Evolutionary conservation across 2,113 vertebrate genomes (phyloP).

Genomic region (Scopus umbretta): DNA sequence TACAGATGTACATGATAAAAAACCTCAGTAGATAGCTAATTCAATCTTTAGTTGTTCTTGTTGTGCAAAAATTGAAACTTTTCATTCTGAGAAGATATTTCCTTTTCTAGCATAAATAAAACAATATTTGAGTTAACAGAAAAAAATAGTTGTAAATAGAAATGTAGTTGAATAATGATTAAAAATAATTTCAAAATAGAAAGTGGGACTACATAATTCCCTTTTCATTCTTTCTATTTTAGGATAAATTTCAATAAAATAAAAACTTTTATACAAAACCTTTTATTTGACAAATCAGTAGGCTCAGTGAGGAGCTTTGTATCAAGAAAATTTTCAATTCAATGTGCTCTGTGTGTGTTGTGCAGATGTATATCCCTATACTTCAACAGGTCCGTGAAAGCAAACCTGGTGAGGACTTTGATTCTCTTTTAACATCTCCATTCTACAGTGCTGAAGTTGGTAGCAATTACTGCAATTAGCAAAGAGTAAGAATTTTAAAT

Average conservation of each 20-base stretch:
- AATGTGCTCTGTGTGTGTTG: neutral
- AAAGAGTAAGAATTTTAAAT: neutral
- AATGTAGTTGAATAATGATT: neutral
- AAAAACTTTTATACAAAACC: accelerated
- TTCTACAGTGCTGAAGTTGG: neutral
- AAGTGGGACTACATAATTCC: accelerated
- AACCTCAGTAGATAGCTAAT: neutral
- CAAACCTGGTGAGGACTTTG: neutral
- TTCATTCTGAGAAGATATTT: neutral
- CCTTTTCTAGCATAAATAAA: neutral
- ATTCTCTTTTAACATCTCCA: neutral
- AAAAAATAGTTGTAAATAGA: neutral
- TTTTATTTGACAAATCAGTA: neutral
- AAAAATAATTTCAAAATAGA: neutral
- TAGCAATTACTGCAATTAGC: neutral
- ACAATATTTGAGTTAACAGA: neutral
- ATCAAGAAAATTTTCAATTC: neutral
- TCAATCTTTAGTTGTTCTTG: neutral
- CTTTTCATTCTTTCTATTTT: neutral
- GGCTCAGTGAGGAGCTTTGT: neutral
- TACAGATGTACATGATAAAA: neutral
- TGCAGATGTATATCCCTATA: neutral
- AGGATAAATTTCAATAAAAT: neutral
- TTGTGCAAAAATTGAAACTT: neutral
- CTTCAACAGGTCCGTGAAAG: neutral